Evolutionary conservation across 2,113 vertebrate species (phyloP).

Genomic region (Rhinichthys klamathensis): DNA sequence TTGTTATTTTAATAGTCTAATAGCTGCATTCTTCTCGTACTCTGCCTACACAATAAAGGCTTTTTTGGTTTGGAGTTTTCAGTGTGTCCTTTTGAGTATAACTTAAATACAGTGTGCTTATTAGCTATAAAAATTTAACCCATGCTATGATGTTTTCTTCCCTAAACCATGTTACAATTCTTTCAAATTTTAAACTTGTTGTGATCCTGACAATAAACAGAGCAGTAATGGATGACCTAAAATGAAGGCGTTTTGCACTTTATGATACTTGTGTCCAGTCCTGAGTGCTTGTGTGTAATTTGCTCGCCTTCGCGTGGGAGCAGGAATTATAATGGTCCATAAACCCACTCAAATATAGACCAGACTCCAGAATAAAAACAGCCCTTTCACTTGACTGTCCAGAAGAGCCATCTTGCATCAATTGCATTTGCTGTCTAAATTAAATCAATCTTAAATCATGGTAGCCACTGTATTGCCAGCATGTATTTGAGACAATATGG

Average conservation of each 20-base stretch:
- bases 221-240: neutral
- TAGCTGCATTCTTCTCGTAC: neutral
- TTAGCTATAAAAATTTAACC: neutral
- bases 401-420: slow-evolving; percentile 60
- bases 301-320: slow-evolving; percentile 48
- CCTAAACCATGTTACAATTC: neutral
- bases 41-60: slow-evolving; percentile 17
- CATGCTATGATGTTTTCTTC: neutral
- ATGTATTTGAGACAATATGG: slow-evolving; percentile 46
- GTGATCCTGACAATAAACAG: slow-evolving; percentile 9
- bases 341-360: slow-evolving; percentile 58
- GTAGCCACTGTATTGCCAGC: slow-evolving; percentile 56
- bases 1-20: slow-evolving; percentile 42
- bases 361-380: slow-evolving; percentile 59
- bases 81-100: neutral
- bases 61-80: slow-evolving; percentile 39
- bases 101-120: slow-evolving; percentile 1
- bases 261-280: slow-evolving; percentile 50
- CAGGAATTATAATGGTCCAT: slow-evolving; percentile 55
- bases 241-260: slow-evolving; percentile 42
- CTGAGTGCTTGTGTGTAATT: slow-evolving; percentile 48
- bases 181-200: slow-evolving; percentile 4
- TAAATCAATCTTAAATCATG: slow-evolving; percentile 58
- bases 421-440: slow-evolving; percentile 64
- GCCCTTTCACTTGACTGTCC: slow-evolving; percentile 57